Percentiles rank a stretch among this genome's conserved stretches.
phyloP scores from a whole-genome alignment of 2,113 vertebrate genomes.

The Cricetomys ansorgei region DNA sequence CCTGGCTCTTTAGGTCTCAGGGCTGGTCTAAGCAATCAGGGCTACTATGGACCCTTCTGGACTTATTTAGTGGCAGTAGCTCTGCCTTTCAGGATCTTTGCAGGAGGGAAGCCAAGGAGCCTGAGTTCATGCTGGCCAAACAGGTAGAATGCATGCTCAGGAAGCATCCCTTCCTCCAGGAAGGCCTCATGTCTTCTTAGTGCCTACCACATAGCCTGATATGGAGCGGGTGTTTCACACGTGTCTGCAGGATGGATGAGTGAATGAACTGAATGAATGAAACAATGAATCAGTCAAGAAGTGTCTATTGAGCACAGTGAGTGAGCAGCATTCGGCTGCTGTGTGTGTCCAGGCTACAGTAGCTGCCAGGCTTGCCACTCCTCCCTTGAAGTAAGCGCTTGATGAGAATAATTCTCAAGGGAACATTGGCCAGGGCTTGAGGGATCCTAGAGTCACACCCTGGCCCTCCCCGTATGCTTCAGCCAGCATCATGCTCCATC shows the following conservation, averaged over 20 bases:
- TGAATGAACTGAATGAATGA: not conserved
- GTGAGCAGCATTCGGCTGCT: not conserved
- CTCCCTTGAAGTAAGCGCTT: not conserved
- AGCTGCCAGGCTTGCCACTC: not conserved
- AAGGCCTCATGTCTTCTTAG: not conserved
- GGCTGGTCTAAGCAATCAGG: not conserved
- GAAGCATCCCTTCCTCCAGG: not conserved
- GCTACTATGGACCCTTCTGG: not conserved
- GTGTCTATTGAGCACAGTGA: not conserved
- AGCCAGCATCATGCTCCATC: too few species aligned
- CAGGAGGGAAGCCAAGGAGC: not conserved
- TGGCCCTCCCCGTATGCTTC: not conserved
- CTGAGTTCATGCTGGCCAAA: too few species aligned
- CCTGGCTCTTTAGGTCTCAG: not conserved
- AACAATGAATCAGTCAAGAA: not conserved
- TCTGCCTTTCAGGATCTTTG: not conserved
- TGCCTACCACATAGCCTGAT: not conserved
- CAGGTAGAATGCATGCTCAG: not conserved
- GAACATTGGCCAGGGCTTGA: not conserved
- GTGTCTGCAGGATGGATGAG: not conserved
- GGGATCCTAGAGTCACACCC: fast-evolving
- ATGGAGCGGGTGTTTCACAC: not conserved
- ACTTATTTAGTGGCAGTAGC: not conserved
- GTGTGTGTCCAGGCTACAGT: fast-evolving
- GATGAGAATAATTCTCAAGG: not conserved